These are phyloP conservation scores for Electrona antarctica DNA, from an alignment of 2,113 vertebrate species.

Conservation along the genomic window DNA sequence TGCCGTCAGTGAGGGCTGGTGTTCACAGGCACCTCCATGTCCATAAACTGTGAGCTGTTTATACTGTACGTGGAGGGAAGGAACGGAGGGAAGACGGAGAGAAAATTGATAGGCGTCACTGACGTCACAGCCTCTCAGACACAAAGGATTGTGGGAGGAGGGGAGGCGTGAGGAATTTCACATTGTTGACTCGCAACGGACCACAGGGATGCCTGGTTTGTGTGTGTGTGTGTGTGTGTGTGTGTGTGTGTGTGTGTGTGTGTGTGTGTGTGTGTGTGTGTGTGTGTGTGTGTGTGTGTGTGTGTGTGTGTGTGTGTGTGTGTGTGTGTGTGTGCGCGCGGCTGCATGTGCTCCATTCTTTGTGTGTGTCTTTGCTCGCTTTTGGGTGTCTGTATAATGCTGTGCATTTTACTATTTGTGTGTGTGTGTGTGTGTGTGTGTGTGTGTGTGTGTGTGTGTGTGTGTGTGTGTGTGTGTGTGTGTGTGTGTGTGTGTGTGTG, in stretches of 20 bases:
- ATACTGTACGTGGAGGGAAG: too few relatives aligned
- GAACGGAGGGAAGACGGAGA: neutral
- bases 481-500: conserved; percentile 2
- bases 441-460: conserved; percentile 5
- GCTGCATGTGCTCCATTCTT: too few relatives aligned
- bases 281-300: neutral
- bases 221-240: neutral
- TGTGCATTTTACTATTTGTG: neutral
- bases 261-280: neutral
- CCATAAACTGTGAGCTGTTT: too few relatives aligned
- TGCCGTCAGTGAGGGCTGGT: too few relatives aligned
- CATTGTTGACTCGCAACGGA: conserved; percentile 30
- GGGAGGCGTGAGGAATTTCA: neutral
- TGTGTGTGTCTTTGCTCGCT: too few relatives aligned
- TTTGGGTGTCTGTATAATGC: too few relatives aligned
- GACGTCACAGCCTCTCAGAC: conserved; percentile 19
- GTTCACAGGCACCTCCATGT: too few relatives aligned
- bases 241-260: too few relatives aligned
- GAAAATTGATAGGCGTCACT: neutral
- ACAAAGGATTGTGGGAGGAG: conserved; percentile 17
- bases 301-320: neutral
- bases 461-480: conserved; percentile 36
- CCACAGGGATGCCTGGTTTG: conserved; percentile 33
- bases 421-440: conserved; percentile 5
- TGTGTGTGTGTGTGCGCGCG: too few relatives aligned